Evolutionary conservation across 2,113 vertebrate genomes (phyloP), one percentile per base, ranked within the genome.

Genomic region (Baryphthengus martii): DNA sequence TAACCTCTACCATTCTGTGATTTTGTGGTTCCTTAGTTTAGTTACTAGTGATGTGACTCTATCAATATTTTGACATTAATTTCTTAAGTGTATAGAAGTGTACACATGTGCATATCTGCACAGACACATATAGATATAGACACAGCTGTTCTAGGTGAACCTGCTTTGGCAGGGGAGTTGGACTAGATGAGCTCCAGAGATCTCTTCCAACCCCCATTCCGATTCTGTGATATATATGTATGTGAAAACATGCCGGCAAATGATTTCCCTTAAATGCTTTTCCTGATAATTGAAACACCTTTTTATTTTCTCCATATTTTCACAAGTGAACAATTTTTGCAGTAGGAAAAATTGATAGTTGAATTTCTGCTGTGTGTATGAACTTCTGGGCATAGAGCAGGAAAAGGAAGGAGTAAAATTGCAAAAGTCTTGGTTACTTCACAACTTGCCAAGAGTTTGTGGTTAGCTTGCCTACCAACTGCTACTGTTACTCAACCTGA

Each of bases 371-470:
- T 15, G 14, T n/a, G 19, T 15, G 35, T 84, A 8, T 35, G 33
- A 65, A 40, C 6, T 0, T 81, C 28, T 78, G 74, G 33, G 31
- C 25, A 4, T 20, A 26, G 61, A 86, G 26, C 13, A 80, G 70
- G 76, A 93, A 88, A 65, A 0, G 0, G 8, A 61, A 31, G 80
- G 92, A 91, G 82, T 71, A 78, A 85, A 94, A 58, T 90, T 95
- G 68, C 90, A 71, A 42, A 88, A 90, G n/a, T 24, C 70, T 40
- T 17, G 45, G 59, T 96, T 95, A n/a, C 92, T 77, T 94, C 88
- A 92, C 37, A 70, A 23, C 37, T 93, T 77, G 75, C 76, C 90
- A 86, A 59, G 72, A 35, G 55, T 84, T 77, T 71, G 96, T 4
- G 92, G 96, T 90, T 80, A 49, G 8, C 10, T 84, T 85, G 67